Evolutionary conservation across 1,140 invertebrate genomes (phyloP), one percentile per base, ranked within the genome.

Genomic region (Acyrthosiphon pisum): DNA sequence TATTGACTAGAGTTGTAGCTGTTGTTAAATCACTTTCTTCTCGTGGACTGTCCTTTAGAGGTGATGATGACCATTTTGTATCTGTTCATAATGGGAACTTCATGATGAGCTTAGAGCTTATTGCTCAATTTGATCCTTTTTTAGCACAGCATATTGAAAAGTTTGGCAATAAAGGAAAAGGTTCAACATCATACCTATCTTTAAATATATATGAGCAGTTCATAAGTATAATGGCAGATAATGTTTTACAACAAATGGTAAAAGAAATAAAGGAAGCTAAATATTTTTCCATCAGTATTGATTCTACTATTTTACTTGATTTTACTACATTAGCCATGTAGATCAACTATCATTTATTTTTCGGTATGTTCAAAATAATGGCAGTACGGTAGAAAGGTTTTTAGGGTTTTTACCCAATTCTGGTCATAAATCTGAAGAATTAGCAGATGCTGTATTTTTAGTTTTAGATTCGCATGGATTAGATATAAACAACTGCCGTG

Each of bases 261-360:
- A 87, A 94, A 35, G 94, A 95, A 94, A 89, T 95, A 46, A 95
- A 94, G 94, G 83, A 94, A 91, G 94, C 94, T n/a, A 95, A 95
- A 94, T 95, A 95, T 94, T 95, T 94, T 94, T 94, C 94, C 84
- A 94, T 95, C 7, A 76, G 60, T 46, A 46, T 94, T 48, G 93
- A 94, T 90, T 94, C 93, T n/a, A 93, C 91, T 9, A n/a, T n/a
- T n/a, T n/a, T n/a, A n/a, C 83, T 91, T 23, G 93, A 93, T n/a
- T n/a, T n/a, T n/a, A n/a, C n/a, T n/a, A n/a, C 37, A 81, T 94
- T 22, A 22, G 20, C 6, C 87, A 93, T 81, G 46, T 91, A 37
- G 91, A 94, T 90, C 88, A 94, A 68, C 90, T 93, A 20, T 83
- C 91, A 90, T 89, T 93, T 81, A 84, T 93, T 68, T 53, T 94